Percentiles rank a stretch among this genome's conserved stretches.
These are phyloP conservation scores for Pristionchus entomophagus DNA, from an alignment of 2,888 invertebrate genomes.

Conservation along the genomic window DNA sequence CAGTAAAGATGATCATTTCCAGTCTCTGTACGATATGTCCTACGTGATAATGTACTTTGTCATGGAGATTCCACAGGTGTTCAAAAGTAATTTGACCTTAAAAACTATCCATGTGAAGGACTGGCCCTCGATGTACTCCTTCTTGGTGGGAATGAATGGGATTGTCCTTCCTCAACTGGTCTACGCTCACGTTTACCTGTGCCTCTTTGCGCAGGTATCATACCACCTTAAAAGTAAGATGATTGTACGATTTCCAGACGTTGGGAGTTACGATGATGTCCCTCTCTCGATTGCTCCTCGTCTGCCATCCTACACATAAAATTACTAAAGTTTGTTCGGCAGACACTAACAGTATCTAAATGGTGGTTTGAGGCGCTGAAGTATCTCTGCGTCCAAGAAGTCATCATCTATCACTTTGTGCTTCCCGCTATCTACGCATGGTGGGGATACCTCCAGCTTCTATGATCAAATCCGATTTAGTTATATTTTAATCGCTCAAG, in stretches of 20 bases:
- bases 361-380: neutral
- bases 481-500: neutral
- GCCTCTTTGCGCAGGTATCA: neutral
- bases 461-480: neutral
- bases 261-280: constrained; percentile 33
- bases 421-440: neutral
- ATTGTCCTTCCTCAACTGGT: neutral
- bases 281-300: neutral
- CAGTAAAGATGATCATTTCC: neutral
- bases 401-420: neutral
- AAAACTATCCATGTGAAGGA: neutral
- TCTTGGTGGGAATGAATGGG: constrained; percentile 22
- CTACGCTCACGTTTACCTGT: neutral
- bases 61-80: constrained; percentile 20
- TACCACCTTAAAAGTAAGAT: neutral
- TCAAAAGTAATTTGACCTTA: neutral
- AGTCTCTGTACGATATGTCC: neutral
- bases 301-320: neutral
- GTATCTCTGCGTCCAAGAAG: neutral
- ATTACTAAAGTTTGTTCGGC: neutral
- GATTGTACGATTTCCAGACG: neutral
- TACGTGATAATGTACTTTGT: constrained; percentile 5
- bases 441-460: neutral
- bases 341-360: neutral
- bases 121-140: neutral